Base-by-base conservation (phyloP, 2,888 invertebrate genomes). In the Troides oblongomaculatus region DNA sequence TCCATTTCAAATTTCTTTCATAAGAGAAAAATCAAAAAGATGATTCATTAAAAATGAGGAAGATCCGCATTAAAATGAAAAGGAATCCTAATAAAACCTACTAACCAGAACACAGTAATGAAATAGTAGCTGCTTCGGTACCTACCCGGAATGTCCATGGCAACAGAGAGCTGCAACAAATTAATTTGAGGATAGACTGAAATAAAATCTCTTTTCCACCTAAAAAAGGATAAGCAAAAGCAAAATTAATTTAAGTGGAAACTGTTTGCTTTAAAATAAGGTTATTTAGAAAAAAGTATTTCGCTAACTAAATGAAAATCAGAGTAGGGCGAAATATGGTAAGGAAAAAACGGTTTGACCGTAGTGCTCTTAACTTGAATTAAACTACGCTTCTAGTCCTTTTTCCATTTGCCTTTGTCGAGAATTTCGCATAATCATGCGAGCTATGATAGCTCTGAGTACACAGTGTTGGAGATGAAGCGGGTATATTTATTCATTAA, bases 321-420 rank as follows among this genome's bases (percentile, higher is more conserved):
- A 21, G 21, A 6, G 57, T 21, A n/a, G 56, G 25, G 53, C 17
- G 21, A 57, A 64, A 57, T 64, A 64, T 64, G 39, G 46, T 8
- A 61, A n/a, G n/a, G 60, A 18, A 63, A 64, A 64, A 64, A 39
- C 7, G 56, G 18, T 57, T 61, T 10, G 60, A 39, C 36, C 60
- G 39, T 36, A 39, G 39, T 23, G 64, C 57, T 64, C 57, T 64
- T 64, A 64, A 64, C 63, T 36, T 63, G 36, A 63, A 39, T 64
- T 64, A 64, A 64, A 64, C 17, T 64, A 64, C 64, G 21, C 53
- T 64, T 64, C 64, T 39, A 57, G 39, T 64, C 64, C 64, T 64
- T 64, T 64, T 64, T 64, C 64, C 64, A 57, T 64, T 64, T 64
- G 57, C 64, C 21, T 64, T 64, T 64, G 64, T 64, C 56, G 64